Conservation (phyloP, 2,888 invertebrate genomes). For the Hedychridium roseum region DNA sequence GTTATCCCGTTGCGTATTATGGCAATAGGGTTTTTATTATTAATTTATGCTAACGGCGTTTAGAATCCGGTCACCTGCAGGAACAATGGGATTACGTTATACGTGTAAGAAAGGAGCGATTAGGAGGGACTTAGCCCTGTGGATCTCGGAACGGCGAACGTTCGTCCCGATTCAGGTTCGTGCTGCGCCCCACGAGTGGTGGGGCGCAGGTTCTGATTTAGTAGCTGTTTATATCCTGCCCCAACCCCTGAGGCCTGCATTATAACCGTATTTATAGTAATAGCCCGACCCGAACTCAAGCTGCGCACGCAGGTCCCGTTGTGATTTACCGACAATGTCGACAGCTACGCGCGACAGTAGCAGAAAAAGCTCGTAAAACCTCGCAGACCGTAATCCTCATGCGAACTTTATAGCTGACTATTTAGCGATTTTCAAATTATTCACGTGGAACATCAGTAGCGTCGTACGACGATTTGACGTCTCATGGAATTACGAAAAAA, state of each 20-base stretch:
- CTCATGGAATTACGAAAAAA: too few species aligned
- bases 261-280: constrained; percentile 63
- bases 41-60: background rate
- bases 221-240: constrained; percentile 59
- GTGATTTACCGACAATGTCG: constrained; percentile 44
- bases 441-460: too few species aligned
- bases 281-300: constrained; percentile 40
- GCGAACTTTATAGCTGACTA: too few species aligned
- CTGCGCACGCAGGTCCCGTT: constrained; percentile 30
- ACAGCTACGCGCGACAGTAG: too few species aligned
- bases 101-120: constrained; percentile 15
- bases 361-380: too few species aligned
- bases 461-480: too few species aligned
- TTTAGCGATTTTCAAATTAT: too few species aligned
- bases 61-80: background rate
- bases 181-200: constrained; percentile 27
- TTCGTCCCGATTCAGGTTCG: constrained; percentile 33
- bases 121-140: constrained; percentile 16
- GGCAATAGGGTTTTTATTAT: too few species aligned
- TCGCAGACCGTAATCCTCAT: too few species aligned
- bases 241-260: constrained; percentile 50
- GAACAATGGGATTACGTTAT: constrained; percentile 1
- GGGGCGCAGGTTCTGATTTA: constrained; percentile 54
- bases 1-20: too few species aligned
- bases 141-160: constrained; percentile 26